Conservation (phyloP, 2,888 invertebrate genomes). For the Psylliodes chrysocephalus region DNA sequence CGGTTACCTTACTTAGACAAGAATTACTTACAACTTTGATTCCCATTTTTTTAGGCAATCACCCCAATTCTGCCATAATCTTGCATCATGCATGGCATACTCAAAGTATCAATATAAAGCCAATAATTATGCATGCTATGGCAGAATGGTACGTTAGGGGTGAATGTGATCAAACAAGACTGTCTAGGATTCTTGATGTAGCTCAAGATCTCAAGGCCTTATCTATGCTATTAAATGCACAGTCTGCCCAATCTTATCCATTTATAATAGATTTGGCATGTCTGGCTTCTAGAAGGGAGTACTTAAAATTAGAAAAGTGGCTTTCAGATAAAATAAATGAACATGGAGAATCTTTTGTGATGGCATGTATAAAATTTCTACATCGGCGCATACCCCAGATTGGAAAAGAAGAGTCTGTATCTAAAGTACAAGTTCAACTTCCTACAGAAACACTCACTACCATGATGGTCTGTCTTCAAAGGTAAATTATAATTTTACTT, state of each 20-base stretch:
- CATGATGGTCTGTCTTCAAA: slow-evolving; percentile 87
- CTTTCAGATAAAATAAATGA: slow-evolving; percentile 95
- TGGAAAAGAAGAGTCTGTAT: slow-evolving; percentile 68
- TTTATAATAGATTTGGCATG: slow-evolving; percentile 99
- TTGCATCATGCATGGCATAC: slow-evolving; percentile 96
- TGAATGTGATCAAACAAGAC: slow-evolving; percentile 88
- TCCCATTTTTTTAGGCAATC: slow-evolving; percentile 93
- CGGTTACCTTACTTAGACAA: slow-evolving; percentile 81
- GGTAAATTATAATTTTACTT: slow-evolving; percentile 63
- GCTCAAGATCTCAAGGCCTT: slow-evolving; percentile 95
- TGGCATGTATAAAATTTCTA: slow-evolving; percentile 86
- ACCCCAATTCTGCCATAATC: slow-evolving; percentile 96
- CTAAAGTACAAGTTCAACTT: slow-evolving; percentile 71
- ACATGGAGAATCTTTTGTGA: slow-evolving; percentile 91
- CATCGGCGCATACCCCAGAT: slow-evolving; percentile 92
- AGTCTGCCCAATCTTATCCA: slow-evolving; percentile 80
- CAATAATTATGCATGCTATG: slow-evolving; percentile 95
- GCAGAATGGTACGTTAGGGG: slow-evolving; percentile 95
- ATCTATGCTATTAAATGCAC: slow-evolving; percentile 89
- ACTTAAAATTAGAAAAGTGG: slow-evolving; percentile 98
- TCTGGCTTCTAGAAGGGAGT: slow-evolving; percentile 92
- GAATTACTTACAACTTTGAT: slow-evolving; percentile 89
- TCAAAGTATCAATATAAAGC: slow-evolving; percentile 76
- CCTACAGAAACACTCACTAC: slow-evolving; percentile 92
- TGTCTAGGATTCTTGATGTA: slow-evolving; percentile 95